phyloP scores from a whole-genome alignment of 2,113 vertebrate species.

The Malurus alboscapulatus region DNA sequence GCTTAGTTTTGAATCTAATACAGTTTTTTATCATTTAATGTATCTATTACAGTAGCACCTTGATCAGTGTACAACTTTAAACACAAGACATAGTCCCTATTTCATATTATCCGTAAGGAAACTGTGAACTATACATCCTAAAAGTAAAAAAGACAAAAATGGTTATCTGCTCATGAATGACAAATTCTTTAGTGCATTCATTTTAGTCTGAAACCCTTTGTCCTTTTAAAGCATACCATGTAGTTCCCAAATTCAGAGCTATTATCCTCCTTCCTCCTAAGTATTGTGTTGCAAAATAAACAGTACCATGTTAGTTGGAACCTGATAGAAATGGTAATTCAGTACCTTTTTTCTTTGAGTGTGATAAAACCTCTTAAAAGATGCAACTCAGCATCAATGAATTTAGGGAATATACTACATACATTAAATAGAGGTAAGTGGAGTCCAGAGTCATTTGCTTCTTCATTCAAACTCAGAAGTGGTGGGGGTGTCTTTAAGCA shows the following conservation, averaged over 20 bases:
- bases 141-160: conserved; percentile 4
- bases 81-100: neutral
- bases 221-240: neutral
- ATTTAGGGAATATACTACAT: neutral
- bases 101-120: neutral
- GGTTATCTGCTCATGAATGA: conserved; percentile 9
- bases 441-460: neutral
- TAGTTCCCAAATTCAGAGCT: neutral
- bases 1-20: neutral
- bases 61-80: conserved; percentile 15
- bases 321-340: neutral
- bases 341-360: neutral
- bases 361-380: conserved; percentile 17
- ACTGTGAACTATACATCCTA: neutral
- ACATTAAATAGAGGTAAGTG: conserved; percentile 25
- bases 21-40: neutral
- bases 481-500: neutral
- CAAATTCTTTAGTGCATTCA: conserved; percentile 3
- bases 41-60: conserved; percentile 37
- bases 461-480: neutral
- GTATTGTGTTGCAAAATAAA: neutral
- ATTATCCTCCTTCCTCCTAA: neutral
- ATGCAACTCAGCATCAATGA: neutral
- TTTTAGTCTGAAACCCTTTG: neutral
- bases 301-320: neutral